Base-by-base conservation (phyloP, 2,113 vertebrate genomes). In the Nannobrachium achirus region DNA sequence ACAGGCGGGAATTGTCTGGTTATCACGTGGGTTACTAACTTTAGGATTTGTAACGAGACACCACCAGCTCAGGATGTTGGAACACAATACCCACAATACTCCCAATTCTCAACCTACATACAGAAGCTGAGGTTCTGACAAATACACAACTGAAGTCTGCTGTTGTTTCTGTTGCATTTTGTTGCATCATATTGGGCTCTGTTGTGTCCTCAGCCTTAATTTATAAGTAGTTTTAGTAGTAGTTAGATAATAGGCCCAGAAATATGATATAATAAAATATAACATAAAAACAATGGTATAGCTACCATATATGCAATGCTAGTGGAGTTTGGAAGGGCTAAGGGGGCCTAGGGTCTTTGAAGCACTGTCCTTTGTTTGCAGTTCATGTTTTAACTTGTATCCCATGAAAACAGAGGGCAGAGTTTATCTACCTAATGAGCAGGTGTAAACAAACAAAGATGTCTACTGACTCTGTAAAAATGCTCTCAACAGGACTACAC, bases 381-480 rank as follows among this genome's bases (percentile, higher is more conserved):
- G 42, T 49, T 13, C 1, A 19, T 62, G 52, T 73, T 69, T 76
- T 49, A 4, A 65, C 67, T 73, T 73, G 50, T 63, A 7, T 71
- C 51, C 50, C 62, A 56, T 44, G 55, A 63, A 56, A 33, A 4
- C 18, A 10, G 38, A 63, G 56, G 73, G 10, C 58, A 76, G 18
- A 69, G 71, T 56, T 83, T 73, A 81, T 82, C 80, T 56, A 58
- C 52, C 38, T 69, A 44, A 68, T 40, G 49, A 66, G 41, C 44
- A 56, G 60, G n/a, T 59, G 66, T 66, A 82, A 82, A 86, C 4
- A 51, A 51, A 51, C 68, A 82, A 69, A 69, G 50, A 38, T 60
- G 50, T 73, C 49, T 69, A 39, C 46, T 41, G 50, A 64, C 16
- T 60, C 48, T 51, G 38, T 18, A 39, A 51, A 13, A 14, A 50